Evolutionary conservation across 2,113 vertebrate genomes (phyloP).

Genomic region (Syngnathus floridae): DNA sequence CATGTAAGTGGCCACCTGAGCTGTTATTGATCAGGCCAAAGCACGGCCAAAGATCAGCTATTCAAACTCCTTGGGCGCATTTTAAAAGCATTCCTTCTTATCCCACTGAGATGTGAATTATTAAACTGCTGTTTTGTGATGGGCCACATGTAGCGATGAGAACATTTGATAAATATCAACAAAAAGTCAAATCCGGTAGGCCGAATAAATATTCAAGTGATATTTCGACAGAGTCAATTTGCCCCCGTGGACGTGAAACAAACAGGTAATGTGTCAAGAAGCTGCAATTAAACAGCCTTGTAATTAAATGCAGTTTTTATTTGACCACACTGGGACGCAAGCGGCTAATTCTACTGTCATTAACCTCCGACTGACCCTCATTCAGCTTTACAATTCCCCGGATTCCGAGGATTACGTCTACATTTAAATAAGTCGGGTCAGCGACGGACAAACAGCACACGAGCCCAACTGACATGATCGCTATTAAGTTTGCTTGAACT

Average conservation of each 20-base stretch:
- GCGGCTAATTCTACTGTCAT: slow-evolving; percentile 64
- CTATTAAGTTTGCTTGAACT: slow-evolving; percentile 48
- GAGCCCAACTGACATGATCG: slow-evolving; percentile 39
- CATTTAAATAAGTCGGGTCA: slow-evolving; percentile 74
- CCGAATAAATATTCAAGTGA: slow-evolving; percentile 6
- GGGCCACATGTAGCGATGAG: slow-evolving; percentile 12
- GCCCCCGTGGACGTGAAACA: background rate
- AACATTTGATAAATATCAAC: slow-evolving; percentile 22
- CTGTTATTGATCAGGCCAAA: slow-evolving; percentile 50
- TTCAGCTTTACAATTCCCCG: slow-evolving; percentile 56
- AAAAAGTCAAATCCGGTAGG: slow-evolving; percentile 9
- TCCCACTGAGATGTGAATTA: slow-evolving; percentile 32
- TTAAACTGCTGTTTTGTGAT: slow-evolving; percentile 21
- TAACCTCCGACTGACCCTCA: slow-evolving; percentile 67
- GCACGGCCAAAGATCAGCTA: slow-evolving; percentile 32
- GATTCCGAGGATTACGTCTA: slow-evolving; percentile 65
- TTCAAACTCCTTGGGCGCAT: slow-evolving; percentile 36
- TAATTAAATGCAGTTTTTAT: slow-evolving; percentile 33
- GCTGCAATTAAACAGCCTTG: slow-evolving; percentile 43
- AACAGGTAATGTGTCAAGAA: slow-evolving; percentile 2
- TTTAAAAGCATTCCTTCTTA: slow-evolving; percentile 40
- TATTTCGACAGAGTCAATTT: slow-evolving; percentile 18
- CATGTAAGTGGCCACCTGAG: slow-evolving; percentile 57
- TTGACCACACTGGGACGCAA: slow-evolving; percentile 34
- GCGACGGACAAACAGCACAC: slow-evolving; percentile 47